Base-by-base conservation (phyloP, 2,113 vertebrate genomes). In the Camelus bactrianus region DNA sequence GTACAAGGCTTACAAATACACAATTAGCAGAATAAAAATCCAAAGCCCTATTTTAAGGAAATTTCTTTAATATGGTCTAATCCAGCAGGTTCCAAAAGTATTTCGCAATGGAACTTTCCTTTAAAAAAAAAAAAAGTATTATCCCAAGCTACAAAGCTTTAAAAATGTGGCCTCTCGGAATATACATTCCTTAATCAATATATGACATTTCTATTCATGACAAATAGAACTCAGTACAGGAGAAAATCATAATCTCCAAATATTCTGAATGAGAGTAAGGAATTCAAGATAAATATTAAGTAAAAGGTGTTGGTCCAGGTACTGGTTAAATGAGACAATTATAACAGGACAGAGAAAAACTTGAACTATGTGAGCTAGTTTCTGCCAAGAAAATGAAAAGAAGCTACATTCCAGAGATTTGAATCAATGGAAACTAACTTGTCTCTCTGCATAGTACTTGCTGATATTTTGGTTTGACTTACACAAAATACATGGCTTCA, bases 321-420 rank as follows among this genome's bases (percentile, higher is more conserved):
- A 83, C 54, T 93, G 83, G 86, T 94, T 94, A 95, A 97, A 92
- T 93, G 60, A 94, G 84, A 93, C 54, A 92, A 95, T 85, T 90
- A 92, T 77, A 92, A 92, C 4, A 97, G 58, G 64, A 91, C 62
- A 95, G 73, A 98, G 76, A 94, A 96, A 97, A 97, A 94, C 90
- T 60, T 76, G 30, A 97, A 96, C 89, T 93, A 80, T 87, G 94
- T 91, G 70, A 91, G 48, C 64, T 73, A 80, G 83, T 56, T 95
- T 96, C 96, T 97, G 93, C 93, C 97, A 98, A 97, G 93, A 96
- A 97, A 97, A 97, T 83, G 83, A 97, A 95, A 97, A 96, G 95
- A 98, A 94, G 95, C 95, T 97, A 89, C 96, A 97, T 97, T 97
- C 97, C 97, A 98, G 94, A 98, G 98, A 97, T 96, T 82, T 83